These are phyloP conservation scores for Pelochelys cantorii DNA, from an alignment of 2,797 vertebrate species.

Conservation along the genomic window DNA sequence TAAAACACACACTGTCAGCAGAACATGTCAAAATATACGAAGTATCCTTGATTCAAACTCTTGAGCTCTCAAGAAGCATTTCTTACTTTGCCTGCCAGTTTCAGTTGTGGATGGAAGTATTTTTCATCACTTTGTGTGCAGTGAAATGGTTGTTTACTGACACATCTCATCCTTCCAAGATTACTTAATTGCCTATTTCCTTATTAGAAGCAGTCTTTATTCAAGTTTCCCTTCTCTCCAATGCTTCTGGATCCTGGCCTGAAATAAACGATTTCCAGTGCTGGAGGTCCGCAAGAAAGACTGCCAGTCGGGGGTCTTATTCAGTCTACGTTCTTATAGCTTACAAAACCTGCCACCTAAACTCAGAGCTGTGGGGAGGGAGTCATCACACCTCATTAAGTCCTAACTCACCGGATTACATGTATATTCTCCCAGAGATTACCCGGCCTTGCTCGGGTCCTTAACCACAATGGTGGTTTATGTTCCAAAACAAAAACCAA, in stretches of 20 bases:
- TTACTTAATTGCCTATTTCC: background rate
- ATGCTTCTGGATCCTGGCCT: fast-evolving
- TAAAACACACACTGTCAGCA: background rate
- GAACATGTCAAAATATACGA: background rate
- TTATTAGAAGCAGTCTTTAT: background rate
- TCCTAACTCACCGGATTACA: background rate
- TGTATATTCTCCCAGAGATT: background rate
- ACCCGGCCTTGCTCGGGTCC: no score
- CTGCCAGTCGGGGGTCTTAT: fast-evolving
- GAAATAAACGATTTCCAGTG: background rate
- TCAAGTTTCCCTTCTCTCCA: background rate
- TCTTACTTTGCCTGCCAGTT: background rate
- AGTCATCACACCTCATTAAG: fast-evolving
- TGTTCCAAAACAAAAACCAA: no score
- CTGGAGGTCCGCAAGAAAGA: fast-evolving
- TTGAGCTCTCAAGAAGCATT: background rate
- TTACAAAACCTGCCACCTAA: background rate
- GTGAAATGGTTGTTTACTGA: background rate
- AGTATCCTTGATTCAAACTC: background rate
- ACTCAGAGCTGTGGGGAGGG: fast-evolving
- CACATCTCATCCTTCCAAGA: fast-evolving
- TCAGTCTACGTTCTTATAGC: background rate
- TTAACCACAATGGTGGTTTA: no score
- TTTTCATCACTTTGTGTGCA: background rate
- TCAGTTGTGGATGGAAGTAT: background rate